Percentiles rank a stretch among this genome's conserved stretches.
These are phyloP conservation scores for Semaprochilodus insignis DNA, from an alignment of 2,797 vertebrate species.

Conservation along the genomic window DNA sequence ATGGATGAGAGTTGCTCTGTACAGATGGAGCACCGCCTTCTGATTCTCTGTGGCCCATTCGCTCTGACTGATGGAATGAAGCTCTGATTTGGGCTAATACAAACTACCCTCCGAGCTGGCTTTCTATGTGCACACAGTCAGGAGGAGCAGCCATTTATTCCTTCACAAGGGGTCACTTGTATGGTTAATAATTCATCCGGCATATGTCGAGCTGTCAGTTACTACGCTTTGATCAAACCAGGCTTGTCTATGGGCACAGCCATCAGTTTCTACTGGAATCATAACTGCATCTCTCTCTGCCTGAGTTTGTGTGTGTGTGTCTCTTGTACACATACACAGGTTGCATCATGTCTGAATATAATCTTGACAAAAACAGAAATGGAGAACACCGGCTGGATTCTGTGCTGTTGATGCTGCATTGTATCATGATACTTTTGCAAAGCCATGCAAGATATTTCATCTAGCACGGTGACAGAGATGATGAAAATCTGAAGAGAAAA, in stretches of 20 bases:
- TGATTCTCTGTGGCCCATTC: conserved; percentile 60
- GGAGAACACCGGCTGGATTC: conserved; percentile 2
- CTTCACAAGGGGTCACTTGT: conserved; percentile 81
- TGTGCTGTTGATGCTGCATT: conserved; percentile 3
- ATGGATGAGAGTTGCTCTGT: conserved; percentile 45
- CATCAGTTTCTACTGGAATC: conserved; percentile 68
- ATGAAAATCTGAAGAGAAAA: conserved; percentile 9
- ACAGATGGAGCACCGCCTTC: conserved; percentile 62
- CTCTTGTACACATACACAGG: conserved; percentile 29
- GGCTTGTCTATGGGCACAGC: conserved; percentile 72
- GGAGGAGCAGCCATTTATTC: conserved; percentile 79
- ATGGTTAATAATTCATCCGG: conserved; percentile 82
- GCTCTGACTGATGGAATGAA: conserved; percentile 69
- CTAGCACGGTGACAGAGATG: conserved; percentile 16
- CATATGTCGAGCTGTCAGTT: conserved; percentile 82
- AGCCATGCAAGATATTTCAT: conserved; percentile 16
- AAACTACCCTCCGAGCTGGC: conserved; percentile 69
- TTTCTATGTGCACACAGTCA: conserved; percentile 68
- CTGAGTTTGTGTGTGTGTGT: neutral
- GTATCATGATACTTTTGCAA: conserved; percentile 22
- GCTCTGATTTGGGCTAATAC: conserved; percentile 73
- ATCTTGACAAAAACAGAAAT: conserved; percentile 33
- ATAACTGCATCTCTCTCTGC: neutral
- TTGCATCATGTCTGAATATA: conserved; percentile 37
- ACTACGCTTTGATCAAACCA: conserved; percentile 77